Evolutionary conservation across 1,140 invertebrate species (phyloP), one percentile per base, ranked within the genome.

Genomic region (Drosophila grimshawi): DNA sequence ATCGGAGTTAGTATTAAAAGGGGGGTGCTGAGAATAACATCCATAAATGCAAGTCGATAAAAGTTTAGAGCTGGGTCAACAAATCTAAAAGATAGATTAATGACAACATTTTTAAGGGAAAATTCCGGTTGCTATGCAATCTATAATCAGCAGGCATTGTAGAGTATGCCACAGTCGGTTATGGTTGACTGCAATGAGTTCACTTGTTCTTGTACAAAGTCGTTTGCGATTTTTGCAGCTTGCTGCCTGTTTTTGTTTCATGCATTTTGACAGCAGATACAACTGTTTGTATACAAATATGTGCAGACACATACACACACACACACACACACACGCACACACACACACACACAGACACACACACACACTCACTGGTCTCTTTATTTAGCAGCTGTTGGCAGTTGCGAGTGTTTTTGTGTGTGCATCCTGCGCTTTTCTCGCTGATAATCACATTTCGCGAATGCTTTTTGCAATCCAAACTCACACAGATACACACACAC

Each of bases 391-490:
- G 85, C 80, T 80, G 82, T 53, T 77, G 76, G 46, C 81, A 78
- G 78, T 46, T 61, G 56, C 6, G 10, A 4, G 43, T 48, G 5
- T 29, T 6, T 7, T 11, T 48, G 1, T 29, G 4, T 52, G 35
- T 48, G 11, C 48, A 35, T 39, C 10, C 55, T 41, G 11, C 7
- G 41, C 62, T 65, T 45, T 52, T 49, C 37, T 41, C 64, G 60
- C 80, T 89, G 86, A 88, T 88, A 88, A 88, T 88, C 85, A 88
- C 85, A 89, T 88, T 88, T 88, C 67, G 85, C 77, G 69, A 89
- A 80, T 67, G 67, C 80, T 85, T 80, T 85, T 85, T 81, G 80
- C 59, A 51, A 65, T 51, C 39, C 64, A 64, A 37, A 59, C 48
- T 29, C 43, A 39, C 56, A 52, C 45, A 45, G 53, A 51, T 27